These are phyloP conservation scores for Ashinkailepas kermadecensis DNA, from an alignment of 2,888 invertebrate species.

Conservation along the genomic window DNA sequence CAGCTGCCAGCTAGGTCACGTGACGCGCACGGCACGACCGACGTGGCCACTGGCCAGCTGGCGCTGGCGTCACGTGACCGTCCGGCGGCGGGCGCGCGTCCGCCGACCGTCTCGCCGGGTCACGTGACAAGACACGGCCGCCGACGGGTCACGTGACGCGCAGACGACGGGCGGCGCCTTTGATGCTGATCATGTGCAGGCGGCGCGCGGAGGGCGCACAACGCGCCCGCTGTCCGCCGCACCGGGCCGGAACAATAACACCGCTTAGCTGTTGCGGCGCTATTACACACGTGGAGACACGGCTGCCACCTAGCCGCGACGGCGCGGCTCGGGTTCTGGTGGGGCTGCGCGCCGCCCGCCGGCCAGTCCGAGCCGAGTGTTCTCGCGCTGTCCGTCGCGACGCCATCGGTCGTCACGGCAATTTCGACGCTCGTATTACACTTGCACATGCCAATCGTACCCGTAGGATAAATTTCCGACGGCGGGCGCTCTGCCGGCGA, in stretches of 20 bases:
- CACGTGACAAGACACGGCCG: not conserved
- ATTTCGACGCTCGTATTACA: not conserved
- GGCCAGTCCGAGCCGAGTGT: not conserved
- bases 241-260: constrained; percentile 13
- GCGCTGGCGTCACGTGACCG: too few species aligned
- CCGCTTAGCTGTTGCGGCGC: not conserved
- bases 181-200: not conserved
- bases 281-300: not conserved
- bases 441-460: constrained; percentile 6
- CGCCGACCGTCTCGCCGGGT: too few species aligned
- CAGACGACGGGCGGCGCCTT: not conserved
- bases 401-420: not conserved
- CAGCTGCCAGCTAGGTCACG: not conserved
- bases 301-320: not conserved
- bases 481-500: too few species aligned
- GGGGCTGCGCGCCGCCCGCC: not conserved
- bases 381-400: not conserved
- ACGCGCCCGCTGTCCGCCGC: not conserved
- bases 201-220: not conserved
- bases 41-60: too few species aligned
- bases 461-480: not conserved
- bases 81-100: too few species aligned
- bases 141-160: not conserved
- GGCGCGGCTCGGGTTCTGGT: not conserved
- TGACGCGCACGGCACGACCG: not conserved